phyloP scores from a whole-genome alignment of 2,888 invertebrate genomes.

The Anthophora plumipes region DNA sequence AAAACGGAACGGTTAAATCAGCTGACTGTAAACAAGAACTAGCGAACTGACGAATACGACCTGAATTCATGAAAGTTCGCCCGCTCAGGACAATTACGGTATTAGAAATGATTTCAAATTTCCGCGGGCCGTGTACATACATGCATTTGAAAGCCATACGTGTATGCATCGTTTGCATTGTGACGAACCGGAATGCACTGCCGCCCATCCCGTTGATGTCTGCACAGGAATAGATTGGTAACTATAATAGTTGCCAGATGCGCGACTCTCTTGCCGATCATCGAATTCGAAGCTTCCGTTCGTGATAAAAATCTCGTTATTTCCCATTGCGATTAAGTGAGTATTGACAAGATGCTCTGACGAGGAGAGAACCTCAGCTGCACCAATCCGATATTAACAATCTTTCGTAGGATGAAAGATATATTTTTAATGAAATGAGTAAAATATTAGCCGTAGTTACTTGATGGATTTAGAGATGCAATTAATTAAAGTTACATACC shows the following conservation, averaged over 20 bases:
- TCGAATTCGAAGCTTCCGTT: conserved; percentile 61
- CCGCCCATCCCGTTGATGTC: conserved; percentile 56
- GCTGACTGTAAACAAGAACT: conserved; percentile 43
- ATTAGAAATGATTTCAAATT: conserved; percentile 66
- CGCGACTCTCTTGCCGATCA: conserved; percentile 54
- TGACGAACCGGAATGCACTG: conserved; percentile 51
- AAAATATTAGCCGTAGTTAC: too few relatives aligned
- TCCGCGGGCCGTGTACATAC: conserved; percentile 23
- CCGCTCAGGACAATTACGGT: conserved; percentile 53
- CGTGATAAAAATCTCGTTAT: conserved; percentile 4
- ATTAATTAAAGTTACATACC: too few relatives aligned
- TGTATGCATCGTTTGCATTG: conserved; percentile 49
- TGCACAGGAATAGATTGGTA: conserved; percentile 71
- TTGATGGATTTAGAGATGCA: too few relatives aligned
- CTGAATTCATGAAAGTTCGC: conserved; percentile 60
- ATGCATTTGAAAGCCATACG: conserved; percentile 41
- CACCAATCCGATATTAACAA: too few relatives aligned
- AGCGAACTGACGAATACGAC: conserved; percentile 53
- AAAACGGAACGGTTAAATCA: conserved; percentile 58
- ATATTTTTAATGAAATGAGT: too few relatives aligned
- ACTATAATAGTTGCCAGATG: conserved; percentile 74
- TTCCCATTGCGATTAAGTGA: neutral
- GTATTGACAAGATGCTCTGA: neutral
- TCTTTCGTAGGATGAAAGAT: too few relatives aligned
- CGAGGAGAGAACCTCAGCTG: too few relatives aligned